Percentiles rank a stretch among this genome's conserved stretches.
phyloP scores from a whole-genome alignment of 2,113 vertebrate species.

The Sula dactylatra region DNA sequence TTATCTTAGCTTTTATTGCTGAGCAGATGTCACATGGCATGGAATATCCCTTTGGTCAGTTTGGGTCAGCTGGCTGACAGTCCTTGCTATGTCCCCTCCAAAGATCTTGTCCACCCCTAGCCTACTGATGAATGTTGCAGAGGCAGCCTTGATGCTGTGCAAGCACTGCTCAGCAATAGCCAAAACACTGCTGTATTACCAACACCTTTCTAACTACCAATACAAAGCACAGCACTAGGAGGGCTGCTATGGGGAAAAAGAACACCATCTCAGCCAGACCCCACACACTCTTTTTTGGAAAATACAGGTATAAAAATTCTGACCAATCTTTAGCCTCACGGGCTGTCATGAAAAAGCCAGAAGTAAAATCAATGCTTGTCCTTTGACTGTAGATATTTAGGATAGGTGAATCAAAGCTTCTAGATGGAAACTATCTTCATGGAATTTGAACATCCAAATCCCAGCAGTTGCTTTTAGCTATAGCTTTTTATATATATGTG shows the following conservation, averaged over 20 bases:
- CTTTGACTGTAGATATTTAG: not conserved
- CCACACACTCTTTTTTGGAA: not conserved
- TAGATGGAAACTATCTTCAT: not conserved
- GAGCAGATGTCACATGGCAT: not conserved
- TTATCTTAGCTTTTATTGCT: not conserved
- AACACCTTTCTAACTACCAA: not conserved
- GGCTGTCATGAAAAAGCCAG: not conserved
- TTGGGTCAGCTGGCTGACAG: not conserved
- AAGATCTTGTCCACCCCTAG: not conserved
- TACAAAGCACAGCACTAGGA: not conserved
- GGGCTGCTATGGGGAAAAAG: not conserved
- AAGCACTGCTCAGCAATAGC: not conserved
- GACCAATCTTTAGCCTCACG: not conserved
- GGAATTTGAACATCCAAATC: not conserved
- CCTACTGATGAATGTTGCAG: not conserved
- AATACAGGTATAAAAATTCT: fast-evolving
- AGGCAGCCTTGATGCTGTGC: too few species aligned
- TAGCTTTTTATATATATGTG: not conserved
- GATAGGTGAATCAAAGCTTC: not conserved
- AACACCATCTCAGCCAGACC: not conserved
- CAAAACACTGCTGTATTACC: not conserved
- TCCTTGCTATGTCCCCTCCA: not conserved
- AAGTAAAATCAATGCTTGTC: not conserved
- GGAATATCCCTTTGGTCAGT: not conserved
- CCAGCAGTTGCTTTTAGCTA: not conserved